phyloP scores from a whole-genome alignment of 2,113 vertebrate species.

The Morone saxatilis region DNA sequence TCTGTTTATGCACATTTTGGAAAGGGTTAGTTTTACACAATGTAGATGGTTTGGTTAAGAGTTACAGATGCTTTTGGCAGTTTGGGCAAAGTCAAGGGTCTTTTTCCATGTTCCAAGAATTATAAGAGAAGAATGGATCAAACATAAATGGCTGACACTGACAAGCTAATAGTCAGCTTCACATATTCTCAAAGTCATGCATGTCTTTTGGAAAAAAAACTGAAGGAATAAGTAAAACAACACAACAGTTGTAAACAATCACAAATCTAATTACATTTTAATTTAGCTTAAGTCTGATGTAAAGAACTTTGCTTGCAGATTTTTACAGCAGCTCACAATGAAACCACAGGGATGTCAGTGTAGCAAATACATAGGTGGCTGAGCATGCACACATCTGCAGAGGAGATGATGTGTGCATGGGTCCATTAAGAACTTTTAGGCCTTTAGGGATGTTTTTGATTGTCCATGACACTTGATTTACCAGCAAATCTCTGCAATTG shows the following conservation, averaged over 20 bases:
- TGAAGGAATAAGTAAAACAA: not conserved
- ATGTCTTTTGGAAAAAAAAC: not conserved
- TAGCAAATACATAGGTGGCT: not conserved
- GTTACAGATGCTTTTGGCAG: not conserved
- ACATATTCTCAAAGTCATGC: not conserved
- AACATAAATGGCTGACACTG: not conserved
- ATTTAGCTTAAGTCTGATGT: not conserved
- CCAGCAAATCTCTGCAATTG: not conserved
- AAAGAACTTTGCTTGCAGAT: not conserved
- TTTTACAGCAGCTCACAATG: not conserved
- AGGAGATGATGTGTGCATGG: not conserved
- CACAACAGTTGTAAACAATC: not conserved
- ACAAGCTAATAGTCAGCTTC: not conserved
- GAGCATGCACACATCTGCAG: slow-evolving; percentile 8
- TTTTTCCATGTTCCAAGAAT: not conserved
- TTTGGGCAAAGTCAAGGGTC: not conserved
- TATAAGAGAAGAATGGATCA: not conserved
- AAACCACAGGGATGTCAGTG: not conserved
- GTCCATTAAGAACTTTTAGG: slow-evolving; percentile 13
- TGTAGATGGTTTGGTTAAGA: not conserved
- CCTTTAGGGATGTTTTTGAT: slow-evolving; percentile 29
- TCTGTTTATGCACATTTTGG: not conserved
- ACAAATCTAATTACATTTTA: not conserved
- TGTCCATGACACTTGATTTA: slow-evolving; percentile 44
- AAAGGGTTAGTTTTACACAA: not conserved